Evolutionary conservation across 2,888 invertebrate species (phyloP), one percentile per base, ranked within the genome.

Genomic region (Cephus pulcher): DNA sequence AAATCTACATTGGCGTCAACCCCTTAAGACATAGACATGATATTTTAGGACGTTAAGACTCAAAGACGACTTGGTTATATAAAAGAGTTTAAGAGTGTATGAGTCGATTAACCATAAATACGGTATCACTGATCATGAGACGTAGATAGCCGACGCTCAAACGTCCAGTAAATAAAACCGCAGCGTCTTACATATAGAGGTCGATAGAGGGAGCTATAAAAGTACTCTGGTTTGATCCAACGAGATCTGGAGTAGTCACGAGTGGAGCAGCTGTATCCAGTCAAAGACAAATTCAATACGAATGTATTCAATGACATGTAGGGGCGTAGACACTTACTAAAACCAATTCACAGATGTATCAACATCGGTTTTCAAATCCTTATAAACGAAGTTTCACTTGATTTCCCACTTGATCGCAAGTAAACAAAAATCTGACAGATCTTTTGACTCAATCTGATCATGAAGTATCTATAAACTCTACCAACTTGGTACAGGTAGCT

Each of bases 181-280:
- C 56, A 56, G 23, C 9, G 56, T 56, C 56, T 6, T 56, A 23
- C 9, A 56, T 23, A 56, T 56, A 9, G 9, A 56, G 56, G 23
- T 56, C 56, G 56, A 56, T 23, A 56, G 71, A 32, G 71, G 71
- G 32, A 34, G 71, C 33, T 34, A 34, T 71, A 32, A 33, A 71
- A 71, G 33, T 79, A 81, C 83, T 23, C 56, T 78, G 83, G 82
- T 82, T 80, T 76, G 56, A 80, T 82, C 83, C 80, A 69, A 81
- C 81, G 69, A 70, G 75, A 81, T 80, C 82, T 76, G 73, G 81
- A 75, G 32, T 33, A 23, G 12, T 71, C 71, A 23, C 33, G 33
- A 71, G 34, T 71, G 33, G 32, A 23, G 33, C 71, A 71, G 71
- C 71, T 71, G 32, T 34, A 23, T 71, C 12, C 71, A 56, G 56